phyloP scores from a whole-genome alignment of 2,888 invertebrate species.

The Rutpela maculata region DNA sequence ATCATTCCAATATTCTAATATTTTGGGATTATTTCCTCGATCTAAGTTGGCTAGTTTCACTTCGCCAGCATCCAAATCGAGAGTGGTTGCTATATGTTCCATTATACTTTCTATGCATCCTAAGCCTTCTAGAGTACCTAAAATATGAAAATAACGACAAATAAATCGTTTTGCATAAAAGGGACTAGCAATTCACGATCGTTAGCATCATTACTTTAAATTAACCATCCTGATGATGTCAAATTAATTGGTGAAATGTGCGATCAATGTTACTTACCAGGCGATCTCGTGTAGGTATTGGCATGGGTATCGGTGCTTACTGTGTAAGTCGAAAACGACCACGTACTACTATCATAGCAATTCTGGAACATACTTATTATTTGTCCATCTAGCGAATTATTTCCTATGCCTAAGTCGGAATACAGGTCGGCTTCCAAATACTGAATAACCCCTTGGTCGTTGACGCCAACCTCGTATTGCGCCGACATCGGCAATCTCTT shows the following conservation, averaged over 20 bases:
- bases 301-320: conserved; percentile 80
- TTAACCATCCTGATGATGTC: no score
- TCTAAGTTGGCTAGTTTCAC: conserved; percentile 77
- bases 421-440: conserved; percentile 77
- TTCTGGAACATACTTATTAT: conserved; percentile 70
- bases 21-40: conserved; percentile 64
- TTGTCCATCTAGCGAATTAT: conserved; percentile 74
- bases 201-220: no score
- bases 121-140: conserved; percentile 81
- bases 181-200: no score
- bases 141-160: background rate
- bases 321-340: conserved; percentile 73
- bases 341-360: conserved; percentile 77
- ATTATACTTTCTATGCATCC: conserved; percentile 80
- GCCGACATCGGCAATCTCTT: conserved; percentile 74
- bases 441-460: conserved; percentile 81
- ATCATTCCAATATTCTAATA: conserved; percentile 76
- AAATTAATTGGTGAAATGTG: no score
- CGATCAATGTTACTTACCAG: conserved; percentile 74
- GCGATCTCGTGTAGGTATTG: conserved; percentile 81
- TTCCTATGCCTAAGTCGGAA: conserved; percentile 76
- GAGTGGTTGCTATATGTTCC: conserved; percentile 79
- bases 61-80: conserved; percentile 77
- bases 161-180: no score
- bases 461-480: conserved; percentile 82